Evolutionary conservation across 2,113 vertebrate genomes (phyloP).

Genomic region (Nerophis ophidion): DNA sequence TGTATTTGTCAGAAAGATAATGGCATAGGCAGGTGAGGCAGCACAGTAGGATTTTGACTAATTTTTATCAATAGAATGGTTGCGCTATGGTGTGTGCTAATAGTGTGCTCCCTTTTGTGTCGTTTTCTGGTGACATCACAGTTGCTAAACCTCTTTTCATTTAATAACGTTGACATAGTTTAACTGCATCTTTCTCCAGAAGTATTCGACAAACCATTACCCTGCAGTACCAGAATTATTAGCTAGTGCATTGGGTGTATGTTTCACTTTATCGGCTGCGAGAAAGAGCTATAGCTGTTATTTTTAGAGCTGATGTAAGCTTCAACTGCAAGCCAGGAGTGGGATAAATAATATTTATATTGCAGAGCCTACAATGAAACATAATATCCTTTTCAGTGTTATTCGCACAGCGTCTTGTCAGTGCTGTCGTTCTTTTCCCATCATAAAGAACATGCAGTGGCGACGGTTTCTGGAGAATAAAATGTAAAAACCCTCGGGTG

Average conservation of each 20-base stretch:
- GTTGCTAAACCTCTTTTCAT: neutral
- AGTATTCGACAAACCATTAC: neutral
- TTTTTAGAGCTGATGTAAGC: conserved; percentile 55
- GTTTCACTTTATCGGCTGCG: conserved; percentile 46
- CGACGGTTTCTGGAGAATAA: conserved; percentile 3
- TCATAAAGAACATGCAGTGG: conserved; percentile 13
- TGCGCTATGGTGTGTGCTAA: too few species aligned
- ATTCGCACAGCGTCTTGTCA: conserved; percentile 13
- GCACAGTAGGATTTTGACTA: too few species aligned
- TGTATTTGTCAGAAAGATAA: too few species aligned
- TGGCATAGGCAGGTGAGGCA: too few species aligned
- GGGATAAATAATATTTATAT: conserved; percentile 44
- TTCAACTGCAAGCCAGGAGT: conserved; percentile 14
- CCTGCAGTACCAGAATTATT: conserved; percentile 36
- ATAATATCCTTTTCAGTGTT: conserved; percentile 35
- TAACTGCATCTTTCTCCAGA: neutral
- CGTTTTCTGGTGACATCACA: too few species aligned
- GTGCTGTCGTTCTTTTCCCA: conserved; percentile 21
- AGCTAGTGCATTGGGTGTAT: conserved; percentile 31
- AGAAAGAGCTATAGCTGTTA: conserved; percentile 26
- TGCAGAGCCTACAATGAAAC: conserved; percentile 46
- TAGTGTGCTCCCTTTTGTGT: too few species aligned
- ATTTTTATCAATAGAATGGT: too few species aligned
- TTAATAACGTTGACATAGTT: neutral
- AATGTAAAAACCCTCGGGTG: neutral